Base-by-base conservation (phyloP, 1,140 invertebrate genomes). In the Tenebrio molitor region DNA sequence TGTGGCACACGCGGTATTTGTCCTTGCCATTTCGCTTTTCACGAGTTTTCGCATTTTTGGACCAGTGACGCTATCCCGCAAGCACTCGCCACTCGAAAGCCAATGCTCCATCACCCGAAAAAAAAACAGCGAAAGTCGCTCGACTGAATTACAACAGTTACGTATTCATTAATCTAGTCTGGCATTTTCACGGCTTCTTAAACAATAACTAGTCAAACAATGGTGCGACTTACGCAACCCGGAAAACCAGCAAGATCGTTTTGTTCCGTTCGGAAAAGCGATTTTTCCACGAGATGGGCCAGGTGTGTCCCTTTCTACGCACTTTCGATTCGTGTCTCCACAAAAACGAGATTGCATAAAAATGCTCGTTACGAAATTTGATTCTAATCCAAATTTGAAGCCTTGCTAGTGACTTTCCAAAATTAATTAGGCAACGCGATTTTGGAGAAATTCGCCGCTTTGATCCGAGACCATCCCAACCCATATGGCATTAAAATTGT, bases 131-230 rank as follows among this genome's bases (percentile, higher is more conserved):
- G 42, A 46, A 46, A 46, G 42, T 46, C 16, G 4, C 5, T 46
- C 42, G 3, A 10, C 5, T 17, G 16, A 46, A 46, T 39, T 39
- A 39, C 17, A 16, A 15, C 42, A 16, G 42, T 46, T 46, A 46
- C 42, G 42, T 46, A 46, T 46, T 46, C 42, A 46, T 46, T 46
- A 15, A 46, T 46, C 17, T 19, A 17, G 14, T 17, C 42, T 19
- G 42, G 16, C 42, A 17, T 46, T 46, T 46, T 46, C 42, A 46
- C 42, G 42, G 42, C 16, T 46, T 46, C 10, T 46, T 46, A 46
- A 19, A 46, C 42, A 46, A 46, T 46, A 46, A 46, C 42, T 7
- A 17, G 2, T 10, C 15, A 39, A 46, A 16, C 14, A 46, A 46
- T 46, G 16, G 42, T 19, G 12, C 5, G 42, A n/a, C n/a, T 46